Base-by-base conservation (phyloP, 2,888 invertebrate genomes). In the Coronaproctus castanopsis region DNA sequence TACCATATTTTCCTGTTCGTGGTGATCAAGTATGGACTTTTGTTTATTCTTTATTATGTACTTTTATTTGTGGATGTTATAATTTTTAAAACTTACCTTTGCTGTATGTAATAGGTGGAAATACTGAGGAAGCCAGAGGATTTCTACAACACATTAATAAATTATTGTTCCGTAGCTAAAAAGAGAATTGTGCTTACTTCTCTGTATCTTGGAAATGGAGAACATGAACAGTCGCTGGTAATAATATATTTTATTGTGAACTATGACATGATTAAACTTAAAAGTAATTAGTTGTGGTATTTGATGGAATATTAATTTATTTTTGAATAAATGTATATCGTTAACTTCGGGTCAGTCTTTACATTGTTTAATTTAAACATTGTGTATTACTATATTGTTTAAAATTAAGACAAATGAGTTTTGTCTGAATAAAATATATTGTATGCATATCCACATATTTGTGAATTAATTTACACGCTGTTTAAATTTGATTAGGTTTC, bases 141-240 rank as follows among this genome's bases (percentile, higher is more conserved):
- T 22, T 59, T 59, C 24, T 55, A 59, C 52, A 36, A 55, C n/a
- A 80, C 78, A 0, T 69, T 91, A 18, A 71, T 85, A 64, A 76
- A 82, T 54, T 80, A 81, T 69, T 82, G 84, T 68, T 72, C 73
- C 57, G 73, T 71, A 58, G 86, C 90, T 0, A 79, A 77, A 62
- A 73, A 75, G 57, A 77, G 90, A 66, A 84, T 92, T 67, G 82
- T 83, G 0, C 72, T 98, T 56, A 88, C 90, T 2, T 95, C 97
- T 62, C 75, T 98, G 14, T 98, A 98, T 70, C 74, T 97, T 61
- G 97, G 98, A 18, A 92, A 85, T 57, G 95, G 95, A 0, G 70
- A 77, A 20, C 73, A 91, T 65, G 97, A 97, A 72, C 76, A 77
- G 60, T 78, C 82, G 57, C 74, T 98, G 68, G 84, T 82, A 69